Percentiles rank a stretch among this genome's conserved stretches.
Conservation (phyloP, 2,888 invertebrate species). For the Drosophila cognata region DNA sequence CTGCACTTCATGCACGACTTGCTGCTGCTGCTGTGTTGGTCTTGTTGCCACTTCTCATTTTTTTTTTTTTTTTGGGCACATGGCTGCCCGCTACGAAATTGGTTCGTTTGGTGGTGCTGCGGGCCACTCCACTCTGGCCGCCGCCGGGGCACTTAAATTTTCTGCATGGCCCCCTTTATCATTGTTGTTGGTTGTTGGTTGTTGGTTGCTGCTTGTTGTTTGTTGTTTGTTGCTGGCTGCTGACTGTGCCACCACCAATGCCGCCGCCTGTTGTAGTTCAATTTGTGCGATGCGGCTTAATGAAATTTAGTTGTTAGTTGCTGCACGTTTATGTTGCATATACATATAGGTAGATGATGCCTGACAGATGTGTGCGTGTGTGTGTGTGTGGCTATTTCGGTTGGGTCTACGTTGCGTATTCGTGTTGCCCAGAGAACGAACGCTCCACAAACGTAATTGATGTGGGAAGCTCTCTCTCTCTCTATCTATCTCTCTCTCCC, state of each 20-base stretch:
- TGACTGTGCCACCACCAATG: constrained; percentile 14
- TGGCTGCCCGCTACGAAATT: constrained; percentile 62
- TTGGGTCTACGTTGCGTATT: constrained; percentile 50
- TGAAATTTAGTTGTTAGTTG: constrained; percentile 80
- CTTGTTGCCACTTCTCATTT: constrained; percentile 21
- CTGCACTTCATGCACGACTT: constrained; percentile 76
- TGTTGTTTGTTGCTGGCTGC: constrained; percentile 18
- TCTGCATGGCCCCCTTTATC: constrained; percentile 55
- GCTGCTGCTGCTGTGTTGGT: constrained; percentile 35
- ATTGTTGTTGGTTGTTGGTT: constrained; percentile 22
- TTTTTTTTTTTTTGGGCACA: constrained; percentile 39
- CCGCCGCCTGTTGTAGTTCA: constrained; percentile 69
- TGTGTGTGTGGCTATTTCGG: constrained; percentile 10
- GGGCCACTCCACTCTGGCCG: constrained; percentile 35
- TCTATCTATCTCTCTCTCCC: background rate
- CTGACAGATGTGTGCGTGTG: constrained; percentile 45
- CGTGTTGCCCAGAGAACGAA: constrained; percentile 27
- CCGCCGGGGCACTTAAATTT: constrained; percentile 75
- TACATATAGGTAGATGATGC: constrained; percentile 37
- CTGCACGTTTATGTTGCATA: constrained; percentile 68
- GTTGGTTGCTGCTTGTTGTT: constrained; percentile 19
- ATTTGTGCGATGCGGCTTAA: constrained; percentile 77
- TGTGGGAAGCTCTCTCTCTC: constrained; percentile 28
- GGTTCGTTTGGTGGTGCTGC: constrained; percentile 56
- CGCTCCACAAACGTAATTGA: constrained; percentile 37